Percentiles rank a stretch among this genome's conserved stretches.
phyloP scores from a whole-genome alignment of 1,140 invertebrate species.

The Pissodes strobi region DNA sequence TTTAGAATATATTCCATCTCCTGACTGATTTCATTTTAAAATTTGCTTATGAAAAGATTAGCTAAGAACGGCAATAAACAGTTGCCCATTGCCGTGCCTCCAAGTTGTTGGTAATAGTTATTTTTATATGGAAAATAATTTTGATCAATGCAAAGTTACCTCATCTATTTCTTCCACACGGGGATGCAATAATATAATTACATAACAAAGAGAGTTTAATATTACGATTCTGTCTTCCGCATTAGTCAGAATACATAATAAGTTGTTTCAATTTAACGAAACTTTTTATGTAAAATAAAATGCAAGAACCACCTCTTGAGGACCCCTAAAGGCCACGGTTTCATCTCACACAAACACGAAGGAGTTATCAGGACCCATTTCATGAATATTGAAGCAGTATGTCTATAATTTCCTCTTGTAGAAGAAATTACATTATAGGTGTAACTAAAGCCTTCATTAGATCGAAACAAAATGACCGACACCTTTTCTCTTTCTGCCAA shows the following conservation, averaged over 20 bases:
- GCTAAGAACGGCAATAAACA: no score
- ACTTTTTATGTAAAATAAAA: conserved; percentile 34
- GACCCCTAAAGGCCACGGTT: conserved; percentile 27
- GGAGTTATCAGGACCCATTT: conserved; percentile 19
- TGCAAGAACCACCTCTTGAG: conserved; percentile 32
- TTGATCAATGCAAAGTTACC: conserved; percentile 33
- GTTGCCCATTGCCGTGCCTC: no score
- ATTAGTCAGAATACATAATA: no score
- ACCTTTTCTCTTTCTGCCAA: conserved; percentile 3
- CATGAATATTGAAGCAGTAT: conserved; percentile 32
- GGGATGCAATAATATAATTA: conserved; percentile 21
- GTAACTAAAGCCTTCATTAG: conserved; percentile 34
- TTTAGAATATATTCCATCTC: no score
- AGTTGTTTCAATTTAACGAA: conserved; percentile 24
- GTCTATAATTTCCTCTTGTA: conserved; percentile 38
- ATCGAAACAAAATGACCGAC: conserved; percentile 32
- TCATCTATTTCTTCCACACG: conserved; percentile 37
- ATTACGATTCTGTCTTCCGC: conserved; percentile 37
- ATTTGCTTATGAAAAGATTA: no score
- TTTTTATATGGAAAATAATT: no score
- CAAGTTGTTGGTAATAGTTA: no score
- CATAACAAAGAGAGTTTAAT: conserved; percentile 36
- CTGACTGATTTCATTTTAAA: conserved; percentile 31
- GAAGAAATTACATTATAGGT: conserved; percentile 25
- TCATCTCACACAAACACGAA: conserved; percentile 33